Percentiles rank a stretch among this genome's conserved stretches.
These are phyloP conservation scores for Onychomys leucogaster DNA, from an alignment of 2,797 vertebrate species.

Conservation along the genomic window DNA sequence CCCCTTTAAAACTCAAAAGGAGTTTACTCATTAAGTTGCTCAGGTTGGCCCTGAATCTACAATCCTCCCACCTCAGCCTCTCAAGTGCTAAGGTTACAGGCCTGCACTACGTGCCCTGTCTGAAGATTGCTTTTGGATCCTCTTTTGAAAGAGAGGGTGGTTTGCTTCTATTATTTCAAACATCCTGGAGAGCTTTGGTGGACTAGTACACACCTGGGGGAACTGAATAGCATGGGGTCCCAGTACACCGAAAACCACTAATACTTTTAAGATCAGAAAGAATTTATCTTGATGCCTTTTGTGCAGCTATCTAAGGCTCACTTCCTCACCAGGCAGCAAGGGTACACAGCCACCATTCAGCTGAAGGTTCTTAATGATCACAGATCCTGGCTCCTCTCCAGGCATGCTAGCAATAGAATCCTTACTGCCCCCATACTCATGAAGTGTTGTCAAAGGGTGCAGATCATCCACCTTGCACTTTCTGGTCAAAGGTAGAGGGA, in stretches of 20 bases:
- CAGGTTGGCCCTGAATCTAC: background rate
- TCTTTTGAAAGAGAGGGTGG: conserved; percentile 21
- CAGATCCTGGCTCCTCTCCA: background rate
- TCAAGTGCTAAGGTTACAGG: background rate
- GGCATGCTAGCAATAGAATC: background rate
- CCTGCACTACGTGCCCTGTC: background rate
- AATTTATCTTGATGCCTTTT: conserved; percentile 47
- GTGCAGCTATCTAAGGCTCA: background rate
- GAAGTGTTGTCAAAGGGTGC: background rate
- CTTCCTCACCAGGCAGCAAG: background rate
- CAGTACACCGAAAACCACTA: background rate
- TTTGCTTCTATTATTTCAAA: conserved; percentile 16
- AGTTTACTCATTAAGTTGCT: background rate
- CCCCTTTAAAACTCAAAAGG: background rate
- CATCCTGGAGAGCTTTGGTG: background rate
- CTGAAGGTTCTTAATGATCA: conserved; percentile 57
- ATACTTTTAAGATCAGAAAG: conserved; percentile 40
- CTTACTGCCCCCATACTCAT: background rate
- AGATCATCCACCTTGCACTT: background rate
- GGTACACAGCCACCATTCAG: background rate
- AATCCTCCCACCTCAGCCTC: background rate
- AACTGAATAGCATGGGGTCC: background rate
- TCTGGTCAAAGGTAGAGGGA: background rate
- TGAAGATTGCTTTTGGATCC: background rate
- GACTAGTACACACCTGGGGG: background rate